Percentiles rank a stretch among this genome's conserved stretches.
Conservation (phyloP, 1,140 invertebrate species). For the Drosophila sp. region DNA sequence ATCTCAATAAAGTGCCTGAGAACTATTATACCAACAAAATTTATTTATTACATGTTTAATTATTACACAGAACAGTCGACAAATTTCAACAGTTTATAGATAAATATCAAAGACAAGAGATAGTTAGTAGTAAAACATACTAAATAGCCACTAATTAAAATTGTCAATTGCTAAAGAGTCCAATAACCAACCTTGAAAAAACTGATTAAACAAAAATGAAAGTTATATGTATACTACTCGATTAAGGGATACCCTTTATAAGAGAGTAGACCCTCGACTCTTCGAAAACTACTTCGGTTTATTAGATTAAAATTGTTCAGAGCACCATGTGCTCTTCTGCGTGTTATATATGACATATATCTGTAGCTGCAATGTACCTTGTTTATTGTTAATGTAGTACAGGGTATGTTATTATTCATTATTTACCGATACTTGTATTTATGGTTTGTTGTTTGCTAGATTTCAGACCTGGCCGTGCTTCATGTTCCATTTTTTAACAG, state of each 20-base stretch:
- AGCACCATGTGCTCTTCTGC: not conserved
- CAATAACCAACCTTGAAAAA: slow-evolving; percentile 2
- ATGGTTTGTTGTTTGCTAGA: not conserved
- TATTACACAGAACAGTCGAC: too few relatives aligned
- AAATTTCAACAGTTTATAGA: slow-evolving; percentile 24
- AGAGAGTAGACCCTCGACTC: too few relatives aligned
- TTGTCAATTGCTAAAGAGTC: slow-evolving; percentile 28
- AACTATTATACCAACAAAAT: slow-evolving; percentile 45
- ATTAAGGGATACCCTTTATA: slow-evolving; percentile 2
- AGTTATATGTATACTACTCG: not conserved
- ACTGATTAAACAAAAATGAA: slow-evolving; percentile 21
- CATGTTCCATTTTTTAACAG: slow-evolving; percentile 31
- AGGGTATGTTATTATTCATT: slow-evolving; percentile 38
- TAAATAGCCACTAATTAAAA: slow-evolving; percentile 48
- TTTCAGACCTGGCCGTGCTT: not conserved
- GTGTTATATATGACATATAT: not conserved
- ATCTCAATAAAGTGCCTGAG: slow-evolving; percentile 79
- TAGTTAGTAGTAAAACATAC: slow-evolving; percentile 40
- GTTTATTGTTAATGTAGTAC: not conserved
- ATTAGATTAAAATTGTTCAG: too few relatives aligned
- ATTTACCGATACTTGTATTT: not conserved
- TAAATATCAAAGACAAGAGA: slow-evolving; percentile 14
- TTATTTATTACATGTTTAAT: slow-evolving; percentile 5
- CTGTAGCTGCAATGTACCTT: not conserved
- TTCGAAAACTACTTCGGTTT: too few relatives aligned